These are phyloP conservation scores for Varanus salvator DNA, from an alignment of 2,113 vertebrate genomes.

Conservation along the genomic window DNA sequence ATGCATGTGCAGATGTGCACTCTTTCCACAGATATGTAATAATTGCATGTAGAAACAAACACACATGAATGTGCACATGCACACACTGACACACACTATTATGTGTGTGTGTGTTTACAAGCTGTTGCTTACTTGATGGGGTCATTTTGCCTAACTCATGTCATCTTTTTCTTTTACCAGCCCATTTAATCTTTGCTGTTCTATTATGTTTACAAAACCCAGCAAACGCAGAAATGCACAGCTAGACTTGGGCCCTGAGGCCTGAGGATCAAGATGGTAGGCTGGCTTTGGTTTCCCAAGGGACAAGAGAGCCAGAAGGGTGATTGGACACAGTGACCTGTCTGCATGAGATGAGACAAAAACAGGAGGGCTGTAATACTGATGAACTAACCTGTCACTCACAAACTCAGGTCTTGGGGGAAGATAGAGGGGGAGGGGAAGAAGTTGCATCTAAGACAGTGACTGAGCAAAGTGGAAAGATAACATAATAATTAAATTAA, in stretches of 20 bases:
- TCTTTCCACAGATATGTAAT: neutral
- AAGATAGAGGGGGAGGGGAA: rapidly evolving
- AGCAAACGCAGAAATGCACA: constrained; percentile 70
- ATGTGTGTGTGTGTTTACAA: constrained; percentile 3
- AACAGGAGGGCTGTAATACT: constrained; percentile 79
- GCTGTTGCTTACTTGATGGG: constrained; percentile 37
- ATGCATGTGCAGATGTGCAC: neutral
- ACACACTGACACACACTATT: neutral
- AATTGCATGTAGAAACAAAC: no score
- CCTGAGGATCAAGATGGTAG: constrained; percentile 76
- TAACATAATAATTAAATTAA: constrained; percentile 42
- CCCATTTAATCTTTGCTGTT: constrained; percentile 59
- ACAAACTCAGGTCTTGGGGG: constrained; percentile 69
- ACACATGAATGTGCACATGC: neutral
- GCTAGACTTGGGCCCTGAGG: constrained; percentile 71
- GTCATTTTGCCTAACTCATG: constrained; percentile 61
- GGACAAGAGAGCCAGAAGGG: constrained; percentile 73
- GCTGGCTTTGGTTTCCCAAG: constrained; percentile 69
- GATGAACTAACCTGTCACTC: constrained; percentile 83
- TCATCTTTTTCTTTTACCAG: constrained; percentile 59
- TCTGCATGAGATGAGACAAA: constrained; percentile 78
- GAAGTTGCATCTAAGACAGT: constrained; percentile 30
- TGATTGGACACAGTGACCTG: constrained; percentile 78
- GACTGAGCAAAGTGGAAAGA: constrained; percentile 20
- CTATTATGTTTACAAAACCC: constrained; percentile 63